Percentiles rank a stretch among this genome's conserved stretches.
Conservation (phyloP, 1,140 invertebrate species). For the Drosophila pseudoananassae region DNA sequence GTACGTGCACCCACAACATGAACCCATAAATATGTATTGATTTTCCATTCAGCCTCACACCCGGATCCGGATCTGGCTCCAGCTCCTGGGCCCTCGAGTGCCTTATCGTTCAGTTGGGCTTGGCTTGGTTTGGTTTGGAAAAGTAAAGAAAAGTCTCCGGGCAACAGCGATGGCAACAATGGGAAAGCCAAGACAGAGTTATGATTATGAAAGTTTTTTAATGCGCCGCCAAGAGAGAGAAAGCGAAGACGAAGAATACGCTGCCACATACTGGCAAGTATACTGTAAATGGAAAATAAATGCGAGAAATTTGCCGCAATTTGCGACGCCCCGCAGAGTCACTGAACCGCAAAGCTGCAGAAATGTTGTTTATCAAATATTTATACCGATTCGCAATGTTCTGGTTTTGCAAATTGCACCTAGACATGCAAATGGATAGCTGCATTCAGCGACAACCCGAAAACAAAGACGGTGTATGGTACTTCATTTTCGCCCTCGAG, state of each 20-base stretch:
- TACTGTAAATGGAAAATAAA: constrained; percentile 63
- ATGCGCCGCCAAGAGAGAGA: constrained; percentile 19
- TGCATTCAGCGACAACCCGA: constrained; percentile 27
- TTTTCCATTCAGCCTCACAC: constrained; percentile 57
- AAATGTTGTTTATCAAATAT: constrained; percentile 66
- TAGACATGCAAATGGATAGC: constrained; percentile 53
- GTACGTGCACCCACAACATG: constrained; percentile 72
- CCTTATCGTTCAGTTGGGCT: constrained; percentile 40
- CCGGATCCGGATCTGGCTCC: background rate
- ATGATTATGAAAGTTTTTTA: constrained; percentile 78
- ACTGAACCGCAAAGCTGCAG: constrained; percentile 59
- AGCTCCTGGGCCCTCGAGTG: constrained; percentile 8
- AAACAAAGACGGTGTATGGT: constrained; percentile 9
- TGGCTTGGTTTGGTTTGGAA: background rate
- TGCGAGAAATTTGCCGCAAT: constrained; percentile 60
- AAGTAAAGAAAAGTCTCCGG: constrained; percentile 13
- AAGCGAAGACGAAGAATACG: background rate
- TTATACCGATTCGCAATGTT: constrained; percentile 40
- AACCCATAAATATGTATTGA: constrained; percentile 80
- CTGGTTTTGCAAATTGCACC: constrained; percentile 54
- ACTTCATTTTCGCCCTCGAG: background rate
- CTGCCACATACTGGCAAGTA: constrained; percentile 3
- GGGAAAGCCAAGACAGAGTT: constrained; percentile 58
- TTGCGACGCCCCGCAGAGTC: constrained; percentile 62
- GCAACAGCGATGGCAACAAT: constrained; percentile 46